Conservation (phyloP, 1,140 invertebrate genomes). For the Drosophila simulans region DNA sequence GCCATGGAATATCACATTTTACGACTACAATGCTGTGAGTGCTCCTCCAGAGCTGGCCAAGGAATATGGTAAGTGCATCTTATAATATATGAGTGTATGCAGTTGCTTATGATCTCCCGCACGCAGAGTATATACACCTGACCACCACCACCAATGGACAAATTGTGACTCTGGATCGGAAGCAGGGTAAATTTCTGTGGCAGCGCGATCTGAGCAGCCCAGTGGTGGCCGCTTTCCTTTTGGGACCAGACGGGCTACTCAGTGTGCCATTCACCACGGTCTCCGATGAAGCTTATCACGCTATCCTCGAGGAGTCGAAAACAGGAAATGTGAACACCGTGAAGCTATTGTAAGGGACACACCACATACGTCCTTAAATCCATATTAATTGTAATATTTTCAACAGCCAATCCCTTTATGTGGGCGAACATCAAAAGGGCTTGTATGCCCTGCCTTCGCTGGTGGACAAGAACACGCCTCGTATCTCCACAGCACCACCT, state of each 20-base stretch:
- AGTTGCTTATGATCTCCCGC: background rate
- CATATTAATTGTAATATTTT: background rate
- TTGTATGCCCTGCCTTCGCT: constrained; percentile 96
- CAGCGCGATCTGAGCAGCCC: constrained; percentile 94
- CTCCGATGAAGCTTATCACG: constrained; percentile 92
- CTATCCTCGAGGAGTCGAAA: constrained; percentile 88
- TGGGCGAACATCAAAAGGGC: constrained; percentile 95
- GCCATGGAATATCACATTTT: constrained; percentile 98
- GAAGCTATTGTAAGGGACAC: constrained; percentile 89
- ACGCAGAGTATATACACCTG: constrained; percentile 93
- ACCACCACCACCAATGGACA: constrained; percentile 95
- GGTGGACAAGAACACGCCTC: constrained; percentile 93
- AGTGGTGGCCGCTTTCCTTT: constrained; percentile 94
- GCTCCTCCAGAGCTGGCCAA: constrained; percentile 90
- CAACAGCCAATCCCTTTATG: constrained; percentile 94
- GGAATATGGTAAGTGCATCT: constrained; percentile 90
- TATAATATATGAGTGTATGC: background rate
- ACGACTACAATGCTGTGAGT: constrained; percentile 92
- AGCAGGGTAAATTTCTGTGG: constrained; percentile 93
- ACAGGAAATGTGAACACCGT: constrained; percentile 88
- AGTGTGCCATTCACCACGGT: constrained; percentile 96
- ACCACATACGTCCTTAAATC: constrained; percentile 75
- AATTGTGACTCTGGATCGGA: constrained; percentile 91
- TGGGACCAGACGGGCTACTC: constrained; percentile 92
- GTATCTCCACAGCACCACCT: constrained; percentile 88